A percentile compares a stretch with the other conserved stretches of the same genome.
phyloP scores from a whole-genome alignment of 2,888 invertebrate genomes.

The Holacanthella duospinosa region DNA sequence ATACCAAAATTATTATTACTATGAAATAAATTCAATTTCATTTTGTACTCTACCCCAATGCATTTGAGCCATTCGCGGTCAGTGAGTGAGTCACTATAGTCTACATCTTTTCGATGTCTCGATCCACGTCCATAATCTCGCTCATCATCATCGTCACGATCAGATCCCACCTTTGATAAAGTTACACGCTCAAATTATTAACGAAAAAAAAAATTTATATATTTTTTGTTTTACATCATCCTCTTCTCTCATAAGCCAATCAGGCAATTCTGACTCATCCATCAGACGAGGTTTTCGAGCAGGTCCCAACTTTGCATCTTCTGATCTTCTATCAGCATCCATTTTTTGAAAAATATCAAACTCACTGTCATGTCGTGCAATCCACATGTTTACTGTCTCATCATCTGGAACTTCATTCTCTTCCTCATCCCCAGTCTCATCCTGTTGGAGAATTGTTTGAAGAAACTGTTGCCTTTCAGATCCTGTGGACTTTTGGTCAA shows the following conservation, averaged over 20 bases:
- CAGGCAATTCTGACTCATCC: constrained; percentile 87
- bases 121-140: constrained; percentile 77
- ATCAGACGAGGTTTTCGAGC: constrained; percentile 74
- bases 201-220: neutral
- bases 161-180: neutral
- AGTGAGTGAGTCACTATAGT: constrained; percentile 91
- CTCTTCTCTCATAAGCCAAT: constrained; percentile 87
- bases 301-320: constrained; percentile 56
- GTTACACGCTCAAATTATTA: too few relatives aligned
- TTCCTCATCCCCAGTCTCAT: constrained; percentile 86
- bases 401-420: constrained; percentile 72
- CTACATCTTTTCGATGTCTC: constrained; percentile 89
- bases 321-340: constrained; percentile 78
- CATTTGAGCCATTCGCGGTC: constrained; percentile 96
- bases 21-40: neutral
- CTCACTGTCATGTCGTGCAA: constrained; percentile 88
- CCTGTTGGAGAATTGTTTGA: constrained; percentile 86
- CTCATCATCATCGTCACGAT: constrained; percentile 58
- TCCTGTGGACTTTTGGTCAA: constrained; percentile 98
- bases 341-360: constrained; percentile 85
- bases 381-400: constrained; percentile 98
- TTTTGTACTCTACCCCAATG: constrained; percentile 44
- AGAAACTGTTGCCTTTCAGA: constrained; percentile 91
- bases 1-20: constrained; percentile 6
- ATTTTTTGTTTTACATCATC: constrained; percentile 58